Evolutionary conservation across 2,888 invertebrate species (phyloP), one percentile per base, ranked within the genome.

Genomic region (Crocallis elinguaria): DNA sequence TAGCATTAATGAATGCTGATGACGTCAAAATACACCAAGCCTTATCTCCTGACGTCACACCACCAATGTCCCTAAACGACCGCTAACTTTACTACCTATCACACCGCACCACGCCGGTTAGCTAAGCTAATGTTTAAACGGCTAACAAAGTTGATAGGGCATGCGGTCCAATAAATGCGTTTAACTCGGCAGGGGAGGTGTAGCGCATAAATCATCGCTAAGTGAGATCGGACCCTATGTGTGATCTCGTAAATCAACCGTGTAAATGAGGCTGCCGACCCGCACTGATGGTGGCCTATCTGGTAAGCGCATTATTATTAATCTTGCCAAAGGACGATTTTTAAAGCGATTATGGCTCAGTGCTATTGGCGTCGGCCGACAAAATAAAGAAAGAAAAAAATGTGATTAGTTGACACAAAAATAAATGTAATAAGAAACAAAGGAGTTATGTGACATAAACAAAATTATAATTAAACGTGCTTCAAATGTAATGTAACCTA

Each of bases 171-270:
- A 86, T 88, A 86, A 52, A 88, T 86, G 86, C 83, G 86, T 83
- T 85, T 79, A 86, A 82, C 87, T 84, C 84, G 76, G 82, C 81
- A 75, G 80, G 82, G 77, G 83, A 82, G 86, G 84, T 86, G 88
- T 83, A 81, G 79, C 70, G 79, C 79, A 88, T 90, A 89, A 90
- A 90, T 90, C 89, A 89, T 90, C 84, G 83, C 84, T 85, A 85
- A 88, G 87, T 84, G 86, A 88, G 89, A 88, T 88, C 85, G 86
- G 83, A 69, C 78, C 79, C 83, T 82, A 88, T 88, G 89, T 89
- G 88, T 86, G 89, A 87, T 85, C 87, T 81, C 84, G 87, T 90
- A 89, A 88, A 89, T 90, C 89, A 88, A 79, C 77, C 82, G 79
- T 81, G 82, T 85, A 88, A 89, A 88, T 85, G 88, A 88, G 84